Base-by-base conservation (phyloP, 1,140 invertebrate genomes). In the Dendroctonus ponderosae region DNA sequence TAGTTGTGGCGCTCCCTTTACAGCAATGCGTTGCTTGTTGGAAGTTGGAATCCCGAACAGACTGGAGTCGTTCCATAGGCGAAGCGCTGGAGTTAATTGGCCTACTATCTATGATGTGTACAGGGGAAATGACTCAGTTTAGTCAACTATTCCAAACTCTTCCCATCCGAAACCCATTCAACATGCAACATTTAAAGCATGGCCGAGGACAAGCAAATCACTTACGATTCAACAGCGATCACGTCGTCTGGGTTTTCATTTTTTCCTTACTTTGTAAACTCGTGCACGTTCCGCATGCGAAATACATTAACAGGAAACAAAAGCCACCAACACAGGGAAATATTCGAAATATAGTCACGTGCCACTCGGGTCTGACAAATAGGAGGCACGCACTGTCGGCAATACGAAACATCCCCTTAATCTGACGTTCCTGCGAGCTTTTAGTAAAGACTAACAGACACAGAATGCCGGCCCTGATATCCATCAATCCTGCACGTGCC, bases 321-420 rank as follows among this genome's bases (percentile, higher is more conserved):
- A 64, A 64, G 39, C 49, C 51, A 51, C 48, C 26, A 42, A 38
- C 8, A 40, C 40, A n/a, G 8, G 39, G 41, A 48, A 42, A 56
- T 64, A 64, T 64, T 49, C 38, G 62, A 57, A 64, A 64, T 56
- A 64, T 64, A 48, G 62, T 64, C 62, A 64, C 62, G 62, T 64
- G 53, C 62, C 62, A 46, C 6, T 9, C 62, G 11, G 38, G 43
- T n/a, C 62, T 64, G 52, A 64, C 62, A 64, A 64, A 64, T 64
- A 56, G 62, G 52, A 42, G 62, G 43, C 44, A 50, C 41, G 52
- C 53, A 57, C 8, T 57, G 62, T 64, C 51, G 62, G 62, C 53
- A 64, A 64, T 64, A 64, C 62, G 26, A 64, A 64, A 64, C 37
- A 64, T 40, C 7, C 41, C 44, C n/a, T 64, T 57, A 64, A 64